Percentiles rank a stretch among this genome's conserved stretches.
Conservation (phyloP, 2,888 invertebrate species). For the Iphiclides podalirius region DNA sequence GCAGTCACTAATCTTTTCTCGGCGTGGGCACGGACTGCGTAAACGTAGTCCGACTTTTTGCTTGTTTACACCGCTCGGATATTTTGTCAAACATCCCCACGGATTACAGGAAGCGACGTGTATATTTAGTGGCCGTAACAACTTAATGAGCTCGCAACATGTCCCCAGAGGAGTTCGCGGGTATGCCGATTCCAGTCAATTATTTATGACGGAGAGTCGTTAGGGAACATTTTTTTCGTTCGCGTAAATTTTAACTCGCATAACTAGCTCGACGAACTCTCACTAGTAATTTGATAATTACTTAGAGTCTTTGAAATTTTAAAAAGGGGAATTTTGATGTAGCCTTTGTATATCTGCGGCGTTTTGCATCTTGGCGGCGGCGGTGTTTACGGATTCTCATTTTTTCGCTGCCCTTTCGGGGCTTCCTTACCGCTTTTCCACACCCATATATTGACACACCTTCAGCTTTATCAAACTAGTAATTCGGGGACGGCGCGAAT, state of each 20-base stretch:
- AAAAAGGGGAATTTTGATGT: no score
- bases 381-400: no score
- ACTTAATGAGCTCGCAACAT: slow-evolving; percentile 29
- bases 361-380: no score
- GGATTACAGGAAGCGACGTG: slow-evolving; percentile 33
- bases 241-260: slow-evolving; percentile 1
- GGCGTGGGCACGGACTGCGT: neutral
- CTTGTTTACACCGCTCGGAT: slow-evolving; percentile 12
- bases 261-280: neutral
- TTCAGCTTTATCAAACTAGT: no score
- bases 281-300: neutral
- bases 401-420: no score
- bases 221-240: neutral
- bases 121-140: slow-evolving; percentile 31
- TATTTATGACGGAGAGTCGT: neutral
- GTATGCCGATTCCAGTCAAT: slow-evolving; percentile 11
- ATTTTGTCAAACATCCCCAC: slow-evolving; percentile 23
- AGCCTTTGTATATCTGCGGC: no score
- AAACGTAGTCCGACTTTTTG: slow-evolving; percentile 11
- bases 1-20: no score
- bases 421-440: no score
- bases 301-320: neutral
- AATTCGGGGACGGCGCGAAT: no score
- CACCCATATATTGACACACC: no score
- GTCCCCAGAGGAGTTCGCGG: slow-evolving; percentile 19